Conservation (phyloP, 2,797 vertebrate genomes). For the Telmatherina bonti region DNA sequence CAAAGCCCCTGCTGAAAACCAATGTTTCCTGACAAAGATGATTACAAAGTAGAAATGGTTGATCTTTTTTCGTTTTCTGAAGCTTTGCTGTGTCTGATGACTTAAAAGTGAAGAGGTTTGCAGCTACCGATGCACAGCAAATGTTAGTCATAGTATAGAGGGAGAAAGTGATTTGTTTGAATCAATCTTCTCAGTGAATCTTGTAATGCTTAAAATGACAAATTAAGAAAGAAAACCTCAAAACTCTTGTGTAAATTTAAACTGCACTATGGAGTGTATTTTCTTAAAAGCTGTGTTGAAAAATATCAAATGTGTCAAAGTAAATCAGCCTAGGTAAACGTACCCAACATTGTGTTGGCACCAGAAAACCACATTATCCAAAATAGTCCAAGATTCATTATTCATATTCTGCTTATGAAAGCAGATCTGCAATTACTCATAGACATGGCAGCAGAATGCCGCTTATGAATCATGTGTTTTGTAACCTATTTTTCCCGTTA, state of each 20-base stretch:
- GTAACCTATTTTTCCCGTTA: slow-evolving; percentile 40
- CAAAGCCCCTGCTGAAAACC: slow-evolving; percentile 39
- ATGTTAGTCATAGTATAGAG: slow-evolving; percentile 13
- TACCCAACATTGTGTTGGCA: slow-evolving; percentile 19
- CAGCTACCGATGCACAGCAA: slow-evolving; percentile 1
- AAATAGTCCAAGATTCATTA: slow-evolving; percentile 50
- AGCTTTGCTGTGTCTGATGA: slow-evolving; percentile 34
- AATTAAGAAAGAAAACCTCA: neutral
- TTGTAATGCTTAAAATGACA: neutral
- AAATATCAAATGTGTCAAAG: slow-evolving; percentile 6
- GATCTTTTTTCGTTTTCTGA: slow-evolving; percentile 39
- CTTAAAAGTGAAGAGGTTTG: slow-evolving; percentile 28
- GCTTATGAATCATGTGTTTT: slow-evolving; percentile 65
- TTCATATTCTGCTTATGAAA: slow-evolving; percentile 50
- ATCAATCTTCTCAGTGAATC: slow-evolving; percentile 12
- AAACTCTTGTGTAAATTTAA: neutral
- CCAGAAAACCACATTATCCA: slow-evolving; percentile 11
- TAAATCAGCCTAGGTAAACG: slow-evolving; percentile 23
- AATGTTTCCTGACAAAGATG: slow-evolving; percentile 42
- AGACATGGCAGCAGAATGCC: slow-evolving; percentile 49
- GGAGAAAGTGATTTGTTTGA: slow-evolving; percentile 22
- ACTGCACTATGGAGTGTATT: neutral
- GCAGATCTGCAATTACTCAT: slow-evolving; percentile 61
- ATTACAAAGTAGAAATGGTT: slow-evolving; percentile 45
- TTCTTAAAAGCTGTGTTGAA: slow-evolving; percentile 1